Evolutionary conservation across 2,113 vertebrate species (phyloP), one percentile per base, ranked within the genome.

Genomic region (Balaenoptera acutorostrata): DNA sequence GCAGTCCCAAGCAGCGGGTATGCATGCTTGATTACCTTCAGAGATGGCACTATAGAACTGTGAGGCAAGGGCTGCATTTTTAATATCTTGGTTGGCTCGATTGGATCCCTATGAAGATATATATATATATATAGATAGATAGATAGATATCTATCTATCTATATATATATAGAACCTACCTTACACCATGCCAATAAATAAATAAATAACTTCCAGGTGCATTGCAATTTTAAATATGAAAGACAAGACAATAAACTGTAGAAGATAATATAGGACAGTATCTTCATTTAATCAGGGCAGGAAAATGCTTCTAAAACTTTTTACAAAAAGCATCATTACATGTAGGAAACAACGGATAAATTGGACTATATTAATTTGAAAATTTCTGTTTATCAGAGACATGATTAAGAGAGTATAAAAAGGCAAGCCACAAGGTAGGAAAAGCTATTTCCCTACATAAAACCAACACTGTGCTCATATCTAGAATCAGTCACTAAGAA

Each of bases 321-420:
- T 55, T 63, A 64, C 15, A 59, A 41, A 88, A 69, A 68, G 14
- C 29, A 88, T 57, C 10, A 82, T 36, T 57, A 11, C 46, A 39
- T 46, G 25, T 10, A 57, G 25, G 27, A 75, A 90, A 87, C 75
- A 61, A 66, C 3, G 52, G 52, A 66, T 55, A 66, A 83, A 49
- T 15, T 68, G 33, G 9, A 52, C 33, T 25, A 12, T 21, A 52
- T 6, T 39, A 52, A 90, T 57, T 72, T 13, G 11, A 66, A 41
- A 72, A 21, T 39, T 36, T 92, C 11, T 90, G 15, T 83, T 61
- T 61, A 68, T 72, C 23, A 83, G 23, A 83, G n/a, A 44, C 9
- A 4, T 87, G 80, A 78, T 83, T 72, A 77, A 72, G 13, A 69
- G 33, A 55, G 36, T 90, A 81, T 17, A 83, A 83, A 86, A 77